Evolutionary conservation across 2,797 vertebrate genomes (phyloP), one percentile per base, ranked within the genome.

Genomic region (Sebastes matsubarae): DNA sequence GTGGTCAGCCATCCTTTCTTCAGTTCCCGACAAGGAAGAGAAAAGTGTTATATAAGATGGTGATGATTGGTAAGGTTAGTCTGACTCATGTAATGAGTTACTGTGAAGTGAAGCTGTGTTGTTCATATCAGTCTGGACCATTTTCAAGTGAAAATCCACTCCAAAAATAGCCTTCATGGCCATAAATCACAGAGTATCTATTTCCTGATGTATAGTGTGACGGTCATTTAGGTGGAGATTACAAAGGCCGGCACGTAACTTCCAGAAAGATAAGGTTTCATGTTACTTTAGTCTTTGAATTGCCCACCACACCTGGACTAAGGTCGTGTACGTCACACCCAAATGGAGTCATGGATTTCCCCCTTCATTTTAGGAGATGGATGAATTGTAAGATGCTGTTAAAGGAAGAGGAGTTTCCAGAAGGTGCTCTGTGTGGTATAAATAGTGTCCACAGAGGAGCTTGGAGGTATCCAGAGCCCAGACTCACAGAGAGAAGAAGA

Each of bases 361-460:
- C 46, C 6, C 9, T 46, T 42, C 0, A 7, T 9, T 36, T n/a
- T 20, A 13, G 8, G 1, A 10, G 2, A 8, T 18, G 0, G 1
- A 52, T 30, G 2, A 6, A 63, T 20, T 29, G 4, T n/a, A 8
- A 0, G 2, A 57, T 7, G 2, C 0, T 18, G 0, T 34, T 2
- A 9, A 20, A 46, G 4, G 4, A 22, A 20, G 8, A 27, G 60
- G 27, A 64, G 1, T 50, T 82, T 82, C 63, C 46, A 4, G 3
- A 5, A 52, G 6, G n/a, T 11, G n/a, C 4, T 54, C 34, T 24
- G 72, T 10, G 1, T 25, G 13, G 24, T 88, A 88, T 92, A 84
- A 68, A 83, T 6, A 1, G 12, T 16, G 12, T 2, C 3, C 27
- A 4, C 30, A 54, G 14, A 64, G 0, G 13, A 36, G 20, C 3